Evolutionary conservation across 2,797 vertebrate genomes (phyloP).

Genomic region (Enteromius trimaculatus): DNA sequence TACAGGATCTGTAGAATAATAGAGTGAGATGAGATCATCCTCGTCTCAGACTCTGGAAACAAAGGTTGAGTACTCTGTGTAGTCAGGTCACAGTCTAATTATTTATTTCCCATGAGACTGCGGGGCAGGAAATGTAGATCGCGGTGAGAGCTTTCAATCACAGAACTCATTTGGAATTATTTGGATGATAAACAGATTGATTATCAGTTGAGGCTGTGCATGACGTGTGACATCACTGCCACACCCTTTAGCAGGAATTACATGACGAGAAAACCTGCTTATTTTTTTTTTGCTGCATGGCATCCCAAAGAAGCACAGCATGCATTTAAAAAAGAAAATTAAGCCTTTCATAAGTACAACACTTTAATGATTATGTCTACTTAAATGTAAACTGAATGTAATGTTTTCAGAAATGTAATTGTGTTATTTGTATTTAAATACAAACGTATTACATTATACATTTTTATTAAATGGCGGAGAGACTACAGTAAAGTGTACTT

Average conservation of each 20-base stretch:
- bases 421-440: not conserved
- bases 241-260: not conserved
- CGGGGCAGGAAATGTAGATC: constrained; percentile 19
- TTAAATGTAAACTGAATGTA: not conserved
- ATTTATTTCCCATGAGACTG: not conserved
- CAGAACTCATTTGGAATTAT: not conserved
- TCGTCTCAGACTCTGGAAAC: constrained; percentile 30
- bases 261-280: not conserved
- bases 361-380: not conserved
- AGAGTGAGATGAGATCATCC: constrained; percentile 36
- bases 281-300: not conserved
- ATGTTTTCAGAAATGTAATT: not conserved
- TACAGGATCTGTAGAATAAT: constrained; percentile 28
- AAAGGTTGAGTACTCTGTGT: constrained; percentile 43
- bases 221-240: not conserved
- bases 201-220: not conserved
- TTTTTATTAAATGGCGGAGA: not conserved
- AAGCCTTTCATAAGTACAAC: too few species aligned
- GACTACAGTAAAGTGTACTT: not conserved
- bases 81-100: constrained; percentile 15
- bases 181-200: not conserved
- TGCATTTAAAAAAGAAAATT: not conserved
- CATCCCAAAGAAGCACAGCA: not conserved
- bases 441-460: not conserved
- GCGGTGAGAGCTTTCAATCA: not conserved